Evolutionary conservation across 2,888 invertebrate species (phyloP), one percentile per base, ranked within the genome.

Genomic region (Leptopilina myrica): DNA sequence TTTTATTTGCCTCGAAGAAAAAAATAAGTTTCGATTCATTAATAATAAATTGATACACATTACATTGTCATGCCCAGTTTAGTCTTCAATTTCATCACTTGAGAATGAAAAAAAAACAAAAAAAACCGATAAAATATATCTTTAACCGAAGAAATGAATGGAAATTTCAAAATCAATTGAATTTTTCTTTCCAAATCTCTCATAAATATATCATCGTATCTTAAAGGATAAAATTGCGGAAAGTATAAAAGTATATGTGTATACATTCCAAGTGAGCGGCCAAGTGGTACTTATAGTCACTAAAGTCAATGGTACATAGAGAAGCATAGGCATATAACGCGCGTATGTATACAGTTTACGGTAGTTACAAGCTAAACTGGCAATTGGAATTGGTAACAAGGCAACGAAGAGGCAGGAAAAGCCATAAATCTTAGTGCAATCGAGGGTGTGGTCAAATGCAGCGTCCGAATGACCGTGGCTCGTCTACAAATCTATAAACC

Each of bases 361-460:
- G 84, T 87, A 86, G 86, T 87, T 89, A 89, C 89, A 89, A 85
- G 87, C 85, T 83, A 87, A 87, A 88, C 87, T 87, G 85, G 84
- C 86, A 87, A 89, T 89, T 85, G 87, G 86, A 89, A 89, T 88
- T 86, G 89, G 89, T 88, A 88, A 89, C 89, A 86, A 88, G 89
- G 81, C 84, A 81, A 79, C 79, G 81, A 80, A 82, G 82, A 83
- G 83, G 83, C 83, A 82, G 81, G 85, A 79, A 53, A 75, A 78
- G 82, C 86, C 84, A 91, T 91, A 91, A 91, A 91, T 91, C 91
- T 90, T 89, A 86, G 86, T 84, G 85, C 86, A 85, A 88, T 89
- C 88, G 90, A 90, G 91, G 90, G 91, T 91, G 91, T 91, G 91
- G 91, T 91, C 91, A 90, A 90, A 90, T 88, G 82, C 80, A 76